phyloP scores from a whole-genome alignment of 2,888 invertebrate species.

The Noctua fimbriata region DNA sequence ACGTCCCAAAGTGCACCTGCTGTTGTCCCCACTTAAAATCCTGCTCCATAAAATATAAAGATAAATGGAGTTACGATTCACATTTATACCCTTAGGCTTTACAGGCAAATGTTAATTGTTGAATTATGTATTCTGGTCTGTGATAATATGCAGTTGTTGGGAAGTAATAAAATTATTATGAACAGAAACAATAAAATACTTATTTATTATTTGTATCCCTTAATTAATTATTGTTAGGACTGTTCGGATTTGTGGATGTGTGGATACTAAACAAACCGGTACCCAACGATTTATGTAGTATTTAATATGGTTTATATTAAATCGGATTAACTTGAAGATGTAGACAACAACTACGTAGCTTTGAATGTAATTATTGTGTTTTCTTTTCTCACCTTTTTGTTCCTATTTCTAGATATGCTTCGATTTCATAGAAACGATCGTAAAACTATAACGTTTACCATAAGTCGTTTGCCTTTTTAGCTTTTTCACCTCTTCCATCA shows the following conservation, averaged over 20 bases:
- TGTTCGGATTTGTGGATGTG: conserved; percentile 13
- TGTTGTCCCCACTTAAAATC: conserved; percentile 9
- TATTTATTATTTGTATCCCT: not conserved
- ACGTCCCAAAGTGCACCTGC: conserved; percentile 40
- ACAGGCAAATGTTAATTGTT: conserved; percentile 30
- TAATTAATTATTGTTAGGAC: conserved; percentile 1
- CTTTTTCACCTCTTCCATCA: conserved; percentile 20
- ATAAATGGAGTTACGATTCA: conserved; percentile 14
- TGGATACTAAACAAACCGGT: no score
- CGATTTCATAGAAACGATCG: conserved; percentile 25
- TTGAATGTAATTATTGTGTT: not conserved
- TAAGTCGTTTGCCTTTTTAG: conserved; percentile 18
- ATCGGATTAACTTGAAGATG: not conserved
- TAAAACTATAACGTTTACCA: conserved; percentile 17
- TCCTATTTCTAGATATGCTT: not conserved
- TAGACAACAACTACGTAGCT: not conserved
- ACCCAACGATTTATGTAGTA: not conserved
- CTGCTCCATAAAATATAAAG: conserved; percentile 13
- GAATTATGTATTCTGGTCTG: conserved; percentile 4
- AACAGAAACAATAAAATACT: conserved; percentile 9
- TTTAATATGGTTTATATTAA: not conserved
- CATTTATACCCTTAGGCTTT: conserved; percentile 11
- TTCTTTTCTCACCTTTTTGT: not conserved
- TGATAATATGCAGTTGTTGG: not conserved
- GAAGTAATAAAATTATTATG: conserved; percentile 13